phyloP scores from a whole-genome alignment of 2,888 invertebrate species.

The Pherbina coryleti region DNA sequence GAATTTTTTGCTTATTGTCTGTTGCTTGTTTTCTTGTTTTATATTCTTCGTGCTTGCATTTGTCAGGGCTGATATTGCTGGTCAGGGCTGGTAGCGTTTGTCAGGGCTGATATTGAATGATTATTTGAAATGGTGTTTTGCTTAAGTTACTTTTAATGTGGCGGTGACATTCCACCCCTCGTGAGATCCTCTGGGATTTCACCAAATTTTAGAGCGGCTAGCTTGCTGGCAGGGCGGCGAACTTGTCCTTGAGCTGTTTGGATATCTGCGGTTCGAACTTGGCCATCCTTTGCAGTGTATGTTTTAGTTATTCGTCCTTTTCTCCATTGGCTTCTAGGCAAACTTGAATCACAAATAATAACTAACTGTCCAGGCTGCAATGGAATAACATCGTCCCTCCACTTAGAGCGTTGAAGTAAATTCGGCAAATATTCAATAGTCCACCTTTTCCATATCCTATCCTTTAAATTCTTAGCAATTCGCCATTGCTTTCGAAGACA shows the following conservation, averaged over 20 bases:
- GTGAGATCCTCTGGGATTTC: neutral
- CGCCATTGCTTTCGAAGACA: conserved; percentile 23
- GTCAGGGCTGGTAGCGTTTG: too few species aligned
- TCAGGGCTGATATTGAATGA: too few species aligned
- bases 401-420: conserved; percentile 19
- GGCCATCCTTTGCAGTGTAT: neutral
- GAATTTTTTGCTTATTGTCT: too few species aligned
- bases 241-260: conserved; percentile 10
- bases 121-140: too few species aligned
- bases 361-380: conserved; percentile 8
- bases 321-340: conserved; percentile 16
- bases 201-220: neutral
- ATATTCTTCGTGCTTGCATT: too few species aligned
- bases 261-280: neutral
- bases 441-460: conserved; percentile 31
- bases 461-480: conserved; percentile 21
- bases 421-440: conserved; percentile 8
- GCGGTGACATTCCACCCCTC: too few species aligned
- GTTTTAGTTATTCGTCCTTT: neutral
- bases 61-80: too few species aligned
- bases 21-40: too few species aligned
- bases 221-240: conserved; percentile 8
- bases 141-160: too few species aligned
- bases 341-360: conserved; percentile 7
- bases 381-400: neutral